Evolutionary conservation across 2,797 vertebrate species (phyloP).

Genomic region (Coracias cyanogaster): DNA sequence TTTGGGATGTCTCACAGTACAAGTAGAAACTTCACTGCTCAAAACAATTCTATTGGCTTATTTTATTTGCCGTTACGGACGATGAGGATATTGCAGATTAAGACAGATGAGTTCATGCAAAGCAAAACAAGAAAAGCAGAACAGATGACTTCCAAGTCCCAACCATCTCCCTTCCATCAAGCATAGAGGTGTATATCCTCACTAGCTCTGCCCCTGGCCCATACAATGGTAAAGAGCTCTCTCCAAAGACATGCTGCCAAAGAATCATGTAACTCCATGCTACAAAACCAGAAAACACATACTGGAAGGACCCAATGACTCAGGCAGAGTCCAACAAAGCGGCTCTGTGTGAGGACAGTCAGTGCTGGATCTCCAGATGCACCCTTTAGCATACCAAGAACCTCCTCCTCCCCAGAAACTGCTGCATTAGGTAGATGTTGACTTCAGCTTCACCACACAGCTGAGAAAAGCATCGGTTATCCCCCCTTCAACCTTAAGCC

Average conservation of each 20-base stretch:
- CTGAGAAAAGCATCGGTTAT: neutral
- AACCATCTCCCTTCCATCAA: neutral
- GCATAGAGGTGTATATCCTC: neutral
- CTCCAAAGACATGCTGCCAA: neutral
- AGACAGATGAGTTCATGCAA: neutral
- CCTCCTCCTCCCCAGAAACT: neutral
- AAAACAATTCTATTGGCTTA: neutral
- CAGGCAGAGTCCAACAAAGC: neutral
- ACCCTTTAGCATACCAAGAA: fast-evolving
- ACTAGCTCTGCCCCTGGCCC: neutral
- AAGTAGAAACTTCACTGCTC: neutral
- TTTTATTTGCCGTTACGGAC: neutral
- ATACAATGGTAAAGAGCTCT: neutral
- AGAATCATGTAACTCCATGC: neutral
- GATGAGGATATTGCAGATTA: neutral
- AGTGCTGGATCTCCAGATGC: neutral
- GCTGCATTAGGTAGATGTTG: neutral
- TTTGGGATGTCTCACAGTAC: fast-evolving
- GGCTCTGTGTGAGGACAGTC: neutral
- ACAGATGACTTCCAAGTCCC: neutral
- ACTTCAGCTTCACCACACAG: neutral
- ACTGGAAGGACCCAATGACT: neutral
- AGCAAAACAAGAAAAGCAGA: neutral
- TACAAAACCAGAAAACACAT: neutral
- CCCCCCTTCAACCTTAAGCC: neutral